Evolutionary conservation across 35 echinoderm and acorn worm genomes (phyloP), one percentile per base, ranked within the genome.

Genomic region (Diadema setosum): DNA sequence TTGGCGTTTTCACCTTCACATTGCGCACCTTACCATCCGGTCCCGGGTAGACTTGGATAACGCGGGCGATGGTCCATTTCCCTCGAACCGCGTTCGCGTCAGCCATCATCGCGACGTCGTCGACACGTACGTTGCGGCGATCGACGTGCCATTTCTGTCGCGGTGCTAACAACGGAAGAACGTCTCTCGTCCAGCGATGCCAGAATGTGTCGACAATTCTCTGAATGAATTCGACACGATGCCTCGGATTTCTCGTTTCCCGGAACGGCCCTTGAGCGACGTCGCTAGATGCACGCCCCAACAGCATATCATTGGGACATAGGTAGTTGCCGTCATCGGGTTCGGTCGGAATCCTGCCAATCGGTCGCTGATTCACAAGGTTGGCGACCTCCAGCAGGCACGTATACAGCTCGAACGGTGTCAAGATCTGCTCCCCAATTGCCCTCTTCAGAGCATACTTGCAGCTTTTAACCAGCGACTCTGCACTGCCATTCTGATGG

Each of bases 181-280:
- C n/a, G n/a, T n/a, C n/a, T n/a, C n/a, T n/a, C n/a, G n/a, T n/a
- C n/a, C n/a, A n/a, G n/a, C n/a, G n/a, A n/a, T n/a, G n/a, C n/a
- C n/a, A n/a, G n/a, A n/a, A n/a, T n/a, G n/a, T n/a, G n/a, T n/a
- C n/a, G n/a, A n/a, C n/a, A n/a, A n/a, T n/a, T n/a, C n/a, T n/a
- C n/a, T n/a, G n/a, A 32, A 95, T 84, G 63, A 95, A 95, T 80
- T 91, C 78, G 23, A 89, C 84, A n/a, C 65, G 32, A 32, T 87
- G 50, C 48, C 75, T n/a, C n/a, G n/a, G n/a, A n/a, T n/a, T n/a
- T n/a, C n/a, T n/a, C n/a, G n/a, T n/a, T n/a, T n/a, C n/a, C n/a
- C n/a, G n/a, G n/a, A n/a, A n/a, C n/a, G n/a, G n/a, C n/a, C n/a
- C n/a, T 26, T 89, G 75, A 36, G 75, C 75, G 3, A 89, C 78